phyloP scores from a whole-genome alignment of 37 sponge, comb jelly and placozoan genomes.

The Aplysina aerophoba region DNA sequence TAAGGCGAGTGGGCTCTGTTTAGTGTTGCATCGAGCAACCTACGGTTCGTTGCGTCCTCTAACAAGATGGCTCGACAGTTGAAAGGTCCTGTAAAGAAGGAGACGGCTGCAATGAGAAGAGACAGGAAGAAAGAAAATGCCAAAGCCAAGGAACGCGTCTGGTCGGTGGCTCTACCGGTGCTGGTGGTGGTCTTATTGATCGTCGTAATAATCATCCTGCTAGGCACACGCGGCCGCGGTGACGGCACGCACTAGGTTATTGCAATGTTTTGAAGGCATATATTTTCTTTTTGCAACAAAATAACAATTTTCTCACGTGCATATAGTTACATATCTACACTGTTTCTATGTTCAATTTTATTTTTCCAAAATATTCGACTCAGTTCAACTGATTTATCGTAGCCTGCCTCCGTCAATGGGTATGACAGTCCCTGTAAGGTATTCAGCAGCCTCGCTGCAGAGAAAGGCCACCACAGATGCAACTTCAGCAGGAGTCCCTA shows the following conservation, averaged over 20 bases:
- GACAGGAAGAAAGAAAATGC: conserved; percentile 45
- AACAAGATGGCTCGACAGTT: conserved; percentile 72
- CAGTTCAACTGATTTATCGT: no score
- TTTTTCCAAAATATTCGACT: no score
- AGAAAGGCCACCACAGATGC: conserved; percentile 78
- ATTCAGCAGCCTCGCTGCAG: conserved; percentile 77
- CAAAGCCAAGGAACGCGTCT: conserved; percentile 38
- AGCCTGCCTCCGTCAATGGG: conserved; percentile 82
- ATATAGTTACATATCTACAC: no score
- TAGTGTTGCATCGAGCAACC: no score
- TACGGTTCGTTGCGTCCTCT: no score
- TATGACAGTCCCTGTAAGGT: conserved; percentile 69
- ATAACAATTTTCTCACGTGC: no score
- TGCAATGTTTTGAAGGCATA: no score
- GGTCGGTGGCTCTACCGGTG: conserved; percentile 52
- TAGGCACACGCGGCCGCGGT: not conserved
- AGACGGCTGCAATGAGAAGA: conserved; percentile 45
- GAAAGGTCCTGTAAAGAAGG: conserved; percentile 62
- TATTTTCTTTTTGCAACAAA: no score
- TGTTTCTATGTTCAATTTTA: no score
- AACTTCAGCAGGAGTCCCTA: conserved; percentile 72
- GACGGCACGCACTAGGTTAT: not conserved
- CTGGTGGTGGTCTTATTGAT: conserved; percentile 24
- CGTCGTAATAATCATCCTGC: conserved; percentile 40
- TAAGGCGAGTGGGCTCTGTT: no score